Evolutionary conservation across 2,888 invertebrate species (phyloP), one percentile per base, ranked within the genome.

Genomic region (Agonopterix alstromeriana): DNA sequence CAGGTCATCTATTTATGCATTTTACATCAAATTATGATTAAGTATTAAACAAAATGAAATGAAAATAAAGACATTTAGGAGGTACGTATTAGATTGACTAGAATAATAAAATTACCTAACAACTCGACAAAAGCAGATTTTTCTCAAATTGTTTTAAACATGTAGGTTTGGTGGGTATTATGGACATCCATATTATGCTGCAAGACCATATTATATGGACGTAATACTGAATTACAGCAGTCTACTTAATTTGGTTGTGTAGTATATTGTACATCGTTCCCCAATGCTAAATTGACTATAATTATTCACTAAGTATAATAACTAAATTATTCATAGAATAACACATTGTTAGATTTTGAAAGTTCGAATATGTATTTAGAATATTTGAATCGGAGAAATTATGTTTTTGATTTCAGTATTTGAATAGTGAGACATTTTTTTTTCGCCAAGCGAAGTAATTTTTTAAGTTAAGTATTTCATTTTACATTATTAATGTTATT

Each of bases 381-480:
- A 27, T 48, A 43, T 48, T 42, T 36, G 44, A 50, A 11, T 40
- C 41, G 36, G 36, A 11, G 35, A 43, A 48, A 65, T 73, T 69
- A 67, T 62, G 27, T 27, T 27, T 48, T 61, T 63, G 61, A 67
- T 56, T 73, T 71, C 71, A 75, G 74, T 74, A 73, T 74, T 74
- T 60, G 70, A 59, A 63, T 78, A 80, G 77, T 77, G 77, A 77
- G 74, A 79, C 27, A 27, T 59, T 66, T 56, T 61, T 46, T 66
- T 69, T 81, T 81, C 82, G 85, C 85, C 59, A 73, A 77, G 85
- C 86, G 85, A 78, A 79, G 64, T 65, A 63, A 42, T 68, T 59
- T 54, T 67, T 69, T 67, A 74, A 27, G 27, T 27, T 67, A 69
- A 57, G 58, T 67, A 60, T 59, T 61, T 63, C 58, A 50, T 61